These are phyloP conservation scores for Eledona agricola DNA, from an alignment of 2,888 invertebrate species.

Conservation along the genomic window DNA sequence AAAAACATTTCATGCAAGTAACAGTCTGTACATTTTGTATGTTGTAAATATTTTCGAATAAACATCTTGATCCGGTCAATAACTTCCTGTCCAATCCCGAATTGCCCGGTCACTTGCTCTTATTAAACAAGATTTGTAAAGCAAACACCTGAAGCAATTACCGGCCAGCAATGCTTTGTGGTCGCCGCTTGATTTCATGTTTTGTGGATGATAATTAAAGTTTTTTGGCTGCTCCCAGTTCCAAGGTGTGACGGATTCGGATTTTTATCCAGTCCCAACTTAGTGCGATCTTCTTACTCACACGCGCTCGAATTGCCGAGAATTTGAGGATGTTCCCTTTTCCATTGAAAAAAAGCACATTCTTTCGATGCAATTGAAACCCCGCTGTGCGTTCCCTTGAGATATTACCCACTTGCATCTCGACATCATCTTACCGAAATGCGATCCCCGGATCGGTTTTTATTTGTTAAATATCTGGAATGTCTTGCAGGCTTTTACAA, in stretches of 20 bases:
- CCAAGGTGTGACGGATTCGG: conserved; percentile 17
- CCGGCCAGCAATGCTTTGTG: conserved; percentile 17
- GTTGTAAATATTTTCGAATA: no score
- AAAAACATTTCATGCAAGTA: no score
- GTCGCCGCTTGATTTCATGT: conserved; percentile 30
- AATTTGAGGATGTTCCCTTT: background rate
- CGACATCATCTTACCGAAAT: conserved; percentile 22
- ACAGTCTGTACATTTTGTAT: no score
- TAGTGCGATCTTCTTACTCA: conserved; percentile 14
- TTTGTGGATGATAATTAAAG: conserved; percentile 28
- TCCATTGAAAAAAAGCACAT: conserved; percentile 33
- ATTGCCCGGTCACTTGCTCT: no score
- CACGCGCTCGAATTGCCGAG: background rate
- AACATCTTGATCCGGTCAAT: no score
- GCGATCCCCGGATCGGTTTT: conserved; percentile 11
- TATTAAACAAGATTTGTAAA: conserved; percentile 15
- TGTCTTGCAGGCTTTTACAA: conserved; percentile 18
- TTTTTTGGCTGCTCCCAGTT: conserved; percentile 14
- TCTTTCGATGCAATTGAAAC: conserved; percentile 30
- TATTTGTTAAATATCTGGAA: conserved; percentile 13
- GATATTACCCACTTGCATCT: conserved; percentile 14
- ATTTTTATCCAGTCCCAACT: conserved; percentile 11
- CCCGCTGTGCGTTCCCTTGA: conserved; percentile 27
- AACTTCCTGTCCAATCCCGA: no score
- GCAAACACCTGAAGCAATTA: conserved; percentile 25